A percentile compares a stretch with the other conserved stretches of the same genome.
These are phyloP conservation scores for Machimus rusticus DNA, from an alignment of 2,888 invertebrate genomes.

Conservation along the genomic window DNA sequence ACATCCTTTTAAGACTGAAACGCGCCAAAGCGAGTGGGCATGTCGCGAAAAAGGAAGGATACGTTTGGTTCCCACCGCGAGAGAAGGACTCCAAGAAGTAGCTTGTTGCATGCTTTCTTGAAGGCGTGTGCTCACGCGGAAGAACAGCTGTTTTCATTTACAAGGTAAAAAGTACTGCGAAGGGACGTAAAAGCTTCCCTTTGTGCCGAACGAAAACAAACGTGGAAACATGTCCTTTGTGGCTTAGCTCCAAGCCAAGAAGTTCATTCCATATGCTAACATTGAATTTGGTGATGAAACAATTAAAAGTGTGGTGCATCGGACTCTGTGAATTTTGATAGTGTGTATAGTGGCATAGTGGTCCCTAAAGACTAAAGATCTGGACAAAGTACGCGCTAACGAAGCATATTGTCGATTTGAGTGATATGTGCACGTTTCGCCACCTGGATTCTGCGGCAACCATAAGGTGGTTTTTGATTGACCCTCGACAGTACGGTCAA, in stretches of 20 bases:
- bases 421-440: neutral
- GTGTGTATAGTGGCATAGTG: neutral
- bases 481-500: neutral
- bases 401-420: neutral
- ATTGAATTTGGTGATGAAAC: neutral
- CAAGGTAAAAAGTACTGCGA: slow-evolving; percentile 5
- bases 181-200: slow-evolving; percentile 1
- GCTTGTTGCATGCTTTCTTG: slow-evolving; percentile 21
- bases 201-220: slow-evolving; percentile 12
- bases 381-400: neutral
- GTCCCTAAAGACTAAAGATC: neutral
- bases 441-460: neutral
- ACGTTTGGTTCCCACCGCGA: neutral
- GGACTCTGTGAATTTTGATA: neutral
- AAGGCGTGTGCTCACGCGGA: slow-evolving; percentile 29
- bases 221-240: neutral
- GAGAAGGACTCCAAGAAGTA: neutral
- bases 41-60: neutral
- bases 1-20: neutral
- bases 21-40: neutral
- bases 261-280: neutral
- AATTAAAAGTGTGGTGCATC: neutral
- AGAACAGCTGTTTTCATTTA: slow-evolving; percentile 21
- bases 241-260: neutral
- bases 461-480: neutral